Evolutionary conservation across 2,888 invertebrate genomes (phyloP).

Genomic region (Metacarcinus magister): DNA sequence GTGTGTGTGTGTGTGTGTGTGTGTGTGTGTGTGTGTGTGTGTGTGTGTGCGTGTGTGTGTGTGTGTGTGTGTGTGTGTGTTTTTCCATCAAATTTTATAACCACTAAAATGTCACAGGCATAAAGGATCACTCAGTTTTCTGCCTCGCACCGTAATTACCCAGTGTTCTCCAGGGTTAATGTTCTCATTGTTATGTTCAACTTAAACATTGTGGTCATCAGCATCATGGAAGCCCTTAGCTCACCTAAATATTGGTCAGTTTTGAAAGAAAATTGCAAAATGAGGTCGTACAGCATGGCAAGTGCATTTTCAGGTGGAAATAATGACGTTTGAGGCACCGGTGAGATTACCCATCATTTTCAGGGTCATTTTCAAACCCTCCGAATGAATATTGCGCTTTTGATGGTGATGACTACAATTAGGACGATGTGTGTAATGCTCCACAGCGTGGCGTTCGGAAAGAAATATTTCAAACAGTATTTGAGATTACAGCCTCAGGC

Average conservation of each 20-base stretch:
- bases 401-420: conserved; percentile 36
- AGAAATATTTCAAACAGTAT: neutral
- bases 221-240: neutral
- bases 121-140: neutral
- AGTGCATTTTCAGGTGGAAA: neutral
- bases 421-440: neutral
- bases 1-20: conserved; percentile 13
- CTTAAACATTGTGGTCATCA: neutral
- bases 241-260: neutral
- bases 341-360: conserved; percentile 37
- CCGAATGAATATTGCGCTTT: conserved; percentile 9
- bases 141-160: neutral
- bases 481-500: neutral
- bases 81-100: neutral
- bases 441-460: neutral
- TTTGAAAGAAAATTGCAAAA: conserved; percentile 45
- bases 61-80: too few species aligned
- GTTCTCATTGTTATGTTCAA: neutral
- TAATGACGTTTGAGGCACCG: conserved; percentile 33
- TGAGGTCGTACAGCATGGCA: conserved; percentile 41
- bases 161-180: neutral
- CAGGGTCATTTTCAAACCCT: conserved; percentile 26
- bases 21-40: neutral
- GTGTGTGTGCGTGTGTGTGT: too few species aligned
- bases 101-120: neutral